phyloP scores from a whole-genome alignment of 1,140 invertebrate species.

The Drosophila novamexicana region DNA sequence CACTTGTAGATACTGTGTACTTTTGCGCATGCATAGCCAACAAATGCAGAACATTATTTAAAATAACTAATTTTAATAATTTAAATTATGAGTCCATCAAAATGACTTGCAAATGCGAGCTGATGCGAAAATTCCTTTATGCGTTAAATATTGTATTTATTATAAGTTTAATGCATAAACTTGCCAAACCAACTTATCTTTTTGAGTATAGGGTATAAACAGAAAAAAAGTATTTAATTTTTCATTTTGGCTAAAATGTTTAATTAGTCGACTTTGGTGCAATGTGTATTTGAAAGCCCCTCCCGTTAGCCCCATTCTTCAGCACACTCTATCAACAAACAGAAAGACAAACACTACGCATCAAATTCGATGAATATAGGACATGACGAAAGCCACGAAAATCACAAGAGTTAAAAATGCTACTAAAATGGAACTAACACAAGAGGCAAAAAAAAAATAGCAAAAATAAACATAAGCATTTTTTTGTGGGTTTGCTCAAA shows the following conservation, averaged over 20 bases:
- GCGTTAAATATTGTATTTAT: not conserved
- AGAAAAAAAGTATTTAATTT: constrained; percentile 61
- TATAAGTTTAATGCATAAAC: not conserved
- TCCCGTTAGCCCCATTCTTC: not conserved
- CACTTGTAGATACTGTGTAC: not conserved
- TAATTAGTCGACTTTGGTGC: constrained; percentile 58
- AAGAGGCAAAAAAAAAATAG: not conserved
- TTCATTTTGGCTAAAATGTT: constrained; percentile 68
- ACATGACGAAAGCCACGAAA: constrained; percentile 30
- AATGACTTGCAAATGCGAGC: too few relatives aligned
- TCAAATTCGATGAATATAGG: constrained; percentile 54
- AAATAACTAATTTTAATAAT: too few relatives aligned
- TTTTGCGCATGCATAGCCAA: too few relatives aligned
- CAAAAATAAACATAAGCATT: too few relatives aligned
- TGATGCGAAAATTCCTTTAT: too few relatives aligned
- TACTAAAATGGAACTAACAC: constrained; percentile 18
- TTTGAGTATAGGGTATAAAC: constrained; percentile 3
- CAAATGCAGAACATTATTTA: not conserved
- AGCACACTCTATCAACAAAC: constrained; percentile 42
- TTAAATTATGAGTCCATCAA: too few relatives aligned
- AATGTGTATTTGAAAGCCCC: not conserved
- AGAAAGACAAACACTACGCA: constrained; percentile 59
- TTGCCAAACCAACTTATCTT: not conserved
- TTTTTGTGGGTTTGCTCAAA: too few relatives aligned
- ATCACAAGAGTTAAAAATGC: constrained; percentile 35